Evolutionary conservation across 2,113 vertebrate species (phyloP), one percentile per base, ranked within the genome.

Genomic region (Onychostruthus taczanowskii): DNA sequence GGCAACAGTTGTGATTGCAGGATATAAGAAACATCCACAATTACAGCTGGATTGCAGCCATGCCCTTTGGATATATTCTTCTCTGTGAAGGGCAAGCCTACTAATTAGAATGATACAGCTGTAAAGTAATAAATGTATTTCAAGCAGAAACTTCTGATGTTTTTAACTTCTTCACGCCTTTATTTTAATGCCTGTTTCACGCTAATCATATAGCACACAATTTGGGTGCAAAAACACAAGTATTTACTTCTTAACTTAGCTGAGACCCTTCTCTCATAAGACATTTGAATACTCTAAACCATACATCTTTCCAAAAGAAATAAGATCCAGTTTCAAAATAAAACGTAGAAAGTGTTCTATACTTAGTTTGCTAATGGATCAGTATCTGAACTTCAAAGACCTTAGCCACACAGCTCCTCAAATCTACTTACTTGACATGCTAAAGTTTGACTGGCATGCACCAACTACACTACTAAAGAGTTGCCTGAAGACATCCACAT

Each of bases 31-130:
- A 77, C 49, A 43, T 72, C 55, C 3, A 20, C 72, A 94, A 72
- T 69, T 91, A 70, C 63, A 76, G 78, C 87, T 94, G 96, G 91
- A 95, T 49, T 61, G 30, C 27, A 80, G 90, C 92, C 94, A 95
- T 93, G 68, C 94, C 97, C 90, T 87, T 79, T 39, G 87, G 92
- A 83, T 59, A 84, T 39, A 44, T 59, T 75, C 79, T 95, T 91
- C 84, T 39, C 61, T 24, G 46, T 33, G 75, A 95, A 96, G 81
- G 90, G 84, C 63, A 91, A 72, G 41, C 59, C 72, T 49, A 47
- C 68, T 96, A 90, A 93, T 90, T 86, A 93, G 75, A 79, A 73
- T 35, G 87, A 73, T 89, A 84, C 87, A 76, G 89, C 73, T 94
- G 55, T 80, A 87, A 94, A 96, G 59, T 86, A 91, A 91, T 68